A percentile compares a stretch with the other conserved stretches of the same genome.
Evolutionary conservation across 2,113 vertebrate genomes (phyloP).

Genomic region (Leptobrachium leishanense): DNA sequence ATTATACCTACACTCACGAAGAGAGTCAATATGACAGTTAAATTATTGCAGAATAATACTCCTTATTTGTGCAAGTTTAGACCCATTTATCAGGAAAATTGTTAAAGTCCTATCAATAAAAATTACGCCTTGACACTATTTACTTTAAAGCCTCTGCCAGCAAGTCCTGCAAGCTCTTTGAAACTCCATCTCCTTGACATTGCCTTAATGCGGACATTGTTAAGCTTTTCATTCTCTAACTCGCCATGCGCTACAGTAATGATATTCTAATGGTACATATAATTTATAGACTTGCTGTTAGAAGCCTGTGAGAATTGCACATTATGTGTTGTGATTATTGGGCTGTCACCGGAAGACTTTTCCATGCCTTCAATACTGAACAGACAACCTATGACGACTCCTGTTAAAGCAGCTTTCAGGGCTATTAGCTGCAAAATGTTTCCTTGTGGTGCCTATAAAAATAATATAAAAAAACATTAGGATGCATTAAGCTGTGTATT

Average conservation of each 20-base stretch:
- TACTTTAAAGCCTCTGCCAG: not conserved
- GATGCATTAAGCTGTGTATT: slow-evolving; percentile 28
- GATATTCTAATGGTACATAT: slow-evolving; percentile 3
- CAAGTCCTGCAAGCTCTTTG: not conserved
- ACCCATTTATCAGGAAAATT: not conserved
- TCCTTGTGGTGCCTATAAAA: slow-evolving; percentile 25
- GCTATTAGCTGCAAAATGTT: slow-evolving; percentile 28
- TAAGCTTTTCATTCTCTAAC: not conserved
- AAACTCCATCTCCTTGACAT: slow-evolving; percentile 12
- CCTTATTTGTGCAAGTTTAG: no score
- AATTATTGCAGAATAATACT: no score
- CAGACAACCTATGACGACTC: slow-evolving; percentile 13
- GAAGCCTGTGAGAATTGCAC: slow-evolving; percentile 17
- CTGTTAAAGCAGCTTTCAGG: slow-evolving; percentile 32
- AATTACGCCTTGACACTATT: not conserved
- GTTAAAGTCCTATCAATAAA: not conserved
- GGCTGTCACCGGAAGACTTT: slow-evolving; percentile 23
- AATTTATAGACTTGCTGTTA: slow-evolving; percentile 18
- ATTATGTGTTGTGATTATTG: slow-evolving; percentile 39
- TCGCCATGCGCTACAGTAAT: slow-evolving; percentile 17
- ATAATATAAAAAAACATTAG: slow-evolving; percentile 26
- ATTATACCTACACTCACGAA: no score
- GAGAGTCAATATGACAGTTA: no score
- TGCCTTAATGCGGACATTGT: slow-evolving; percentile 25
- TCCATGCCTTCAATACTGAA: slow-evolving; percentile 31